Evolutionary conservation across 2,888 invertebrate species (phyloP).

Genomic region (Drosophila suboccidentalis): DNA sequence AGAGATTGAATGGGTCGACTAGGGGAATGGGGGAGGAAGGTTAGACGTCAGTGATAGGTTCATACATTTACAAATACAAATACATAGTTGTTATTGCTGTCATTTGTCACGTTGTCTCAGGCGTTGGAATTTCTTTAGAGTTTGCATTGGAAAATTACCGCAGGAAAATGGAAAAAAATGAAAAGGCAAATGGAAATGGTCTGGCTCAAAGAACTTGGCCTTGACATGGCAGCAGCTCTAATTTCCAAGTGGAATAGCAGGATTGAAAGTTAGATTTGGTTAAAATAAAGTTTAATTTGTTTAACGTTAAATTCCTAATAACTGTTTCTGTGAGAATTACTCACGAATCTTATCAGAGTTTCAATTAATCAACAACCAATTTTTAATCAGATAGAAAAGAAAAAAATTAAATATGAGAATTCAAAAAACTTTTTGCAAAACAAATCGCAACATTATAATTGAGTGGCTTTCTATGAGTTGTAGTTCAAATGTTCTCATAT

Average conservation of each 20-base stretch:
- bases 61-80: background rate
- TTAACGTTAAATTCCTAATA: background rate
- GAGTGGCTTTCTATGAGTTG: constrained; percentile 45
- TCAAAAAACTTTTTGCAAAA: background rate
- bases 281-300: background rate
- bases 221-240: background rate
- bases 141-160: constrained; percentile 17
- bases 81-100: constrained; percentile 12
- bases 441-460: constrained; percentile 42
- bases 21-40: background rate
- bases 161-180: constrained; percentile 32
- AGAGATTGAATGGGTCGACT: constrained; percentile 8
- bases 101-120: constrained; percentile 28
- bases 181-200: constrained; percentile 8
- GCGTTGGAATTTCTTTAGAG: constrained; percentile 28
- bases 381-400: constrained; percentile 4
- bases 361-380: constrained; percentile 29
- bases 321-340: constrained; percentile 2
- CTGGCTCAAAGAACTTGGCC: constrained; percentile 3
- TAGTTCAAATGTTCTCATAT: constrained; percentile 30
- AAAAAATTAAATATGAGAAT: background rate
- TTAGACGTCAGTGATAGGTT: constrained; percentile 8
- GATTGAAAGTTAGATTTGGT: background rate
- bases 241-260: constrained; percentile 5
- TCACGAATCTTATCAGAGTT: constrained; percentile 3